phyloP scores from a whole-genome alignment of 2,888 invertebrate species.

The Lepidonotus clava region DNA sequence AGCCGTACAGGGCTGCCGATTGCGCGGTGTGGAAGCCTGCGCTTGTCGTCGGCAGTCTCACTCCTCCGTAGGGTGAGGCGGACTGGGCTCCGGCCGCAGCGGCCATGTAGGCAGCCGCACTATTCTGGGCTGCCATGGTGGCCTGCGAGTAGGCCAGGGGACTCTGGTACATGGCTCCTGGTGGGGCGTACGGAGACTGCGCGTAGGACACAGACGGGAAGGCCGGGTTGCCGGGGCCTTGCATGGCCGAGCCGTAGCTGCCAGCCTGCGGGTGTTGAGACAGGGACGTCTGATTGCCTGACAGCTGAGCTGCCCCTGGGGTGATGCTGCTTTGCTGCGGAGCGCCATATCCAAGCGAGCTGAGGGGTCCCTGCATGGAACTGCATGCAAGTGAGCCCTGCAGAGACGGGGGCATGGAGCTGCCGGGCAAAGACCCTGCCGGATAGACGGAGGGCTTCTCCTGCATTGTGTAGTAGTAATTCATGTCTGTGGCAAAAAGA shows the following conservation, averaged over 20 bases:
- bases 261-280: neutral
- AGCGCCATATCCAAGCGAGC: neutral
- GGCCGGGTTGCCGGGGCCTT: neutral
- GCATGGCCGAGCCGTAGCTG: neutral
- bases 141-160: constrained; percentile 28
- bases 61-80: neutral
- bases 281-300: neutral
- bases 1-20: neutral
- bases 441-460: neutral
- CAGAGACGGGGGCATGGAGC: too few relatives aligned
- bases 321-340: constrained; percentile 11
- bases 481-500: constrained; percentile 15
- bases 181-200: neutral
- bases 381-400: neutral
- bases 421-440: neutral
- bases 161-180: constrained; percentile 19
- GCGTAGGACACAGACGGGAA: constrained; percentile 1
- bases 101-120: constrained; percentile 16
- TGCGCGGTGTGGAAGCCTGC: neutral
- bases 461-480: constrained; percentile 2
- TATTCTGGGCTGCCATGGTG: constrained; percentile 14
- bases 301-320: neutral
- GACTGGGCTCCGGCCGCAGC: constrained; percentile 13
- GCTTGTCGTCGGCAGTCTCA: neutral
- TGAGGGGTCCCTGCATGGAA: constrained; percentile 13